Evolutionary conservation across 2,113 vertebrate species (phyloP).

Genomic region (Oncorhynchus nerka): DNA sequence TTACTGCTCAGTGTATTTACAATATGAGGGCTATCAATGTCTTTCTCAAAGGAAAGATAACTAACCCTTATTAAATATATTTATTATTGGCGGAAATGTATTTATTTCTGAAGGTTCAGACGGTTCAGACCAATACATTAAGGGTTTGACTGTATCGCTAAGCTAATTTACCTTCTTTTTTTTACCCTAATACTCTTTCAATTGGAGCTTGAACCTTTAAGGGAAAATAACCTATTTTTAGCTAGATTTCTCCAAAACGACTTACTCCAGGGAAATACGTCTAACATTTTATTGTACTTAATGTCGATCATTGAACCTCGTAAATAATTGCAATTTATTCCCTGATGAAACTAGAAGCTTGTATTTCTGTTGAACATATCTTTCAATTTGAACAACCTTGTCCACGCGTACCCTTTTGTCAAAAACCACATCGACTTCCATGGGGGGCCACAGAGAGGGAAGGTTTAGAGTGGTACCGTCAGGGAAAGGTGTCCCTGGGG

Average conservation of each 20-base stretch:
- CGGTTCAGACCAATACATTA: constrained; percentile 1
- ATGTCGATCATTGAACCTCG: background rate
- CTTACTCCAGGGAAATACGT: too few species aligned
- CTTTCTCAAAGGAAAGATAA: background rate
- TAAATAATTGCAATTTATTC: background rate
- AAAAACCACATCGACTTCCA: too few species aligned
- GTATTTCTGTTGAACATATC: too few species aligned
- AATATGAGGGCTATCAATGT: background rate
- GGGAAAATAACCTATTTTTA: background rate
- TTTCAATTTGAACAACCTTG: too few species aligned
- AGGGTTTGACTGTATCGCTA: background rate
- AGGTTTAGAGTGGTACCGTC: too few species aligned
- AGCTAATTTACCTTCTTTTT: constrained; percentile 2
- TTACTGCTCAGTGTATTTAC: background rate
- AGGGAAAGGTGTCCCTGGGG: too few species aligned
- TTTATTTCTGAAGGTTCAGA: constrained; percentile 15
- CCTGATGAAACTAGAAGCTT: too few species aligned
- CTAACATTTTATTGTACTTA: too few species aligned
- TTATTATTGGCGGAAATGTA: background rate
- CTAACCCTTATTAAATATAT: background rate
- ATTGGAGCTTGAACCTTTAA: constrained; percentile 12
- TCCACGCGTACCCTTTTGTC: too few species aligned
- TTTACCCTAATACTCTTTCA: constrained; percentile 17
- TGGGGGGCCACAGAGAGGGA: too few species aligned
- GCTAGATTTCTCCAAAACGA: background rate